These are phyloP conservation scores for Drosophila prolongata DNA, from an alignment of 2,888 invertebrate species.

Conservation along the genomic window DNA sequence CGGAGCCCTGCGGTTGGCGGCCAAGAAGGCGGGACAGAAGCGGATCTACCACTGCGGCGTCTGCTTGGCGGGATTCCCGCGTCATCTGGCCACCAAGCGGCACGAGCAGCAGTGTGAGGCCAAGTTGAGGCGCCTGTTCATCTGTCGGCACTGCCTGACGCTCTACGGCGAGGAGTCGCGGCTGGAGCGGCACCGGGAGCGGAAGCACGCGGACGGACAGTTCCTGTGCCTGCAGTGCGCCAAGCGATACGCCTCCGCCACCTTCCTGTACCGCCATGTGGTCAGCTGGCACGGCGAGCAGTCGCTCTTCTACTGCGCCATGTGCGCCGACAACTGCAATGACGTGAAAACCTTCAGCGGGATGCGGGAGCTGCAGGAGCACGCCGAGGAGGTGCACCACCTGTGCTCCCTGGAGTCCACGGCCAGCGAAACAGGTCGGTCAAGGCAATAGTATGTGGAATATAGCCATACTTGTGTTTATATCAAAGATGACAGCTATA, in stretches of 20 bases:
- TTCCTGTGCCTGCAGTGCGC: conserved; percentile 65
- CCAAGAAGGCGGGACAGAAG: neutral
- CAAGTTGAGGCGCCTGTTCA: conserved; percentile 43
- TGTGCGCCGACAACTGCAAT: conserved; percentile 56
- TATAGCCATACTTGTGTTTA: too few species aligned
- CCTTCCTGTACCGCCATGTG: conserved; percentile 62
- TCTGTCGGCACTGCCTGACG: conserved; percentile 62
- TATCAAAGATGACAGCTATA: too few species aligned
- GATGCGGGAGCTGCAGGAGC: conserved; percentile 46
- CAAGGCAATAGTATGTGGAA: too few species aligned
- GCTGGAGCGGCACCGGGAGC: conserved; percentile 50
- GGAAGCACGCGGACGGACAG: conserved; percentile 52
- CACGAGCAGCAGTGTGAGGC: conserved; percentile 56
- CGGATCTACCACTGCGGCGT: conserved; percentile 54
- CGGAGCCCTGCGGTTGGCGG: neutral
- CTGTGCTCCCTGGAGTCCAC: conserved; percentile 22
- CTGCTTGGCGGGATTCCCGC: conserved; percentile 49
- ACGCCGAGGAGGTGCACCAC: conserved; percentile 57
- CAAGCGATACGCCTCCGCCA: conserved; percentile 58
- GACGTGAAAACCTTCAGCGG: conserved; percentile 56
- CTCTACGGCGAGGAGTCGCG: conserved; percentile 59
- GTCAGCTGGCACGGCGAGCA: conserved; percentile 65
- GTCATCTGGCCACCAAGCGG: conserved; percentile 49
- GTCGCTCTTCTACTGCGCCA: conserved; percentile 65
- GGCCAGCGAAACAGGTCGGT: conserved; percentile 14